Base-by-base conservation (phyloP, 2,113 vertebrate genomes). In the Plectropomus leopardus region DNA sequence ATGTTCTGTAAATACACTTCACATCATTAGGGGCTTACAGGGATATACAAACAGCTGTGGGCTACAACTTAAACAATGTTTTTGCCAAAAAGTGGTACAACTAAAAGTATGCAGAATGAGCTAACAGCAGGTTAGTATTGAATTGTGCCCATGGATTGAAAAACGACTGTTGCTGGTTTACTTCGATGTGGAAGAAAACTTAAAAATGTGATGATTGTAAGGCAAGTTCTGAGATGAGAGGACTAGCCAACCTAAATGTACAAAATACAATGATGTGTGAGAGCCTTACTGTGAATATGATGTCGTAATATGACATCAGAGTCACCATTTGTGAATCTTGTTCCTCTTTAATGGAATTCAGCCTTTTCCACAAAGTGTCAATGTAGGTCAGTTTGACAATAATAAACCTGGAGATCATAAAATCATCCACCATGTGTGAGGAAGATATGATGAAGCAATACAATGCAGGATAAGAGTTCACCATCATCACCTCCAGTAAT, bases 351-450 rank as follows among this genome's bases (percentile, higher is more conserved):
- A 16, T 82, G 66, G 40, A 82, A 63, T 50, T 54, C 36, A 23
- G 0, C 60, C 32, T 57, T 80, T 77, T 36, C 32, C 0, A n/a
- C 58, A 7, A 45, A 23, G 10, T 23, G 21, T 7, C 2, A 1
- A 21, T 1, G 24, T 11, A 10, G 24, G 17, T 58, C 72, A 0
- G 68, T 47, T 23, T 32, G 61, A 55, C 76, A 55, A 72, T 30
- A 24, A 30, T 60, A 74, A 79, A 80, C 42, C 65, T 6, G n/a
- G 11, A n/a, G 23, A 47, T 68, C 60, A 74, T 83, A 79, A 79
- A 89, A 19, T 30, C 2, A 2, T 15, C 8, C 8, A 14, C 6
- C 1, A 21, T 0, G 23, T 45, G 16, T 67, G 15, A 66, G 30
- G 47, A 24, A 59, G 58, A 53, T 26, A 47, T 28, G 63, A 77